Percentiles rank a stretch among this genome's conserved stretches.
These are phyloP conservation scores for Bos javanicus DNA, from an alignment of 2,113 vertebrate genomes.

Conservation along the genomic window DNA sequence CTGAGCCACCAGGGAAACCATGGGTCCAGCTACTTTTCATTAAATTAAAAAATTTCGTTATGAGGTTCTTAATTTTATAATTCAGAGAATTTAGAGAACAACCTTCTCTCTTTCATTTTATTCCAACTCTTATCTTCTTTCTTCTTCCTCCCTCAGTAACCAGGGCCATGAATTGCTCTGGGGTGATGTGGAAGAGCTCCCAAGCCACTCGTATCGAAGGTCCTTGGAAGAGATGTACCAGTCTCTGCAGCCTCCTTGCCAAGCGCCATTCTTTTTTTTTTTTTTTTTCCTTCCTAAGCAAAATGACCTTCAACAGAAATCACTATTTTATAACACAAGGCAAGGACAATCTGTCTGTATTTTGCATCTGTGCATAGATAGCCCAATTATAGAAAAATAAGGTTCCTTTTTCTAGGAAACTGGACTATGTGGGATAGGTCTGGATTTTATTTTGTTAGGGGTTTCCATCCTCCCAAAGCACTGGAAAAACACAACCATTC, in stretches of 20 bases:
- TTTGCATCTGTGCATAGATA: neutral
- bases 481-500: conserved; percentile 32
- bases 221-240: neutral
- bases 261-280: neutral
- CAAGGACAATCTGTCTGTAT: neutral
- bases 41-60: neutral
- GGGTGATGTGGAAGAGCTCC: neutral
- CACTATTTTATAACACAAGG: neutral
- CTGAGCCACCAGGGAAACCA: neutral
- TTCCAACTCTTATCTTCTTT: neutral
- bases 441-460: conserved; percentile 41
- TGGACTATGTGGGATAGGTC: neutral
- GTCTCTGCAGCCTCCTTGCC: neutral
- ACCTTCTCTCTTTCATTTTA: neutral
- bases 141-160: neutral
- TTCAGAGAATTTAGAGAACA: neutral
- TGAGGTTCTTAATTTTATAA: neutral
- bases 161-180: neutral
- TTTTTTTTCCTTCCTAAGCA: neutral
- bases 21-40: neutral
- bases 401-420: neutral
- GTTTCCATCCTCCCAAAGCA: neutral
- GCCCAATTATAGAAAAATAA: neutral
- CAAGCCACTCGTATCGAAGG: neutral
- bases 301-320: conserved; percentile 15